Evolutionary conservation across 2,888 invertebrate genomes (phyloP), one percentile per base, ranked within the genome.

Genomic region (Myathropa florea): DNA sequence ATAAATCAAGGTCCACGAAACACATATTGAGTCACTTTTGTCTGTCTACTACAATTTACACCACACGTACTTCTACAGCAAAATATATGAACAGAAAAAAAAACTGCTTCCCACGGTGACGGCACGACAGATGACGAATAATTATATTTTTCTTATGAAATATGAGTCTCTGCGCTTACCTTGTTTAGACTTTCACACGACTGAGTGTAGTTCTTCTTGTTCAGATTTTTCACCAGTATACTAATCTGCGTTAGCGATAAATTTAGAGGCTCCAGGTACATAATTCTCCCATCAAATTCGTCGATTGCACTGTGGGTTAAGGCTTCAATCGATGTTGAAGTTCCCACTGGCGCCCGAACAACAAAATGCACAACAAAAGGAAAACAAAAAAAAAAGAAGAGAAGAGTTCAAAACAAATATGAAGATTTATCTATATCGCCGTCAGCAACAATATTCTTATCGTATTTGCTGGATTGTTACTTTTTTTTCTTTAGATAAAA

Each of bases 221-320:
- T 97, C 94, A 98, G 95, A 95, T 97, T 97, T 94, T 96, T 95
- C 95, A 98, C 97, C 94, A 98, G 97, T 96, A 97, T 97, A 96
- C 97, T 97, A 95, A 98, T 98, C 96, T 98, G 98, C 95, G 97
- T 97, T 96, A 98, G 96, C 95, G 98, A 97, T 96, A 98, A 97
- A 95, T 97, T 97, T 95, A 98, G 96, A 95, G 98, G 96, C 96
- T 98, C 98, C 96, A 98, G 97, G 97, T 97, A 97, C 98, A 98
- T 98, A 97, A 97, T 97, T 97, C 97, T 92, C 89, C 97, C 94
- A 94, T 93, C 93, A 93, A 96, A 94, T 94, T 86, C 65, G 88
- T 86, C 89, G 88, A 83, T 86, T 88, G 89, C 89, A 89, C 89
- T 89, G 89, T 89, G 89, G 88, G 88, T 89, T 84, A 83, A 87